Conservation (phyloP, 2,797 vertebrate genomes). For the Hydrocynus forskahlii region DNA sequence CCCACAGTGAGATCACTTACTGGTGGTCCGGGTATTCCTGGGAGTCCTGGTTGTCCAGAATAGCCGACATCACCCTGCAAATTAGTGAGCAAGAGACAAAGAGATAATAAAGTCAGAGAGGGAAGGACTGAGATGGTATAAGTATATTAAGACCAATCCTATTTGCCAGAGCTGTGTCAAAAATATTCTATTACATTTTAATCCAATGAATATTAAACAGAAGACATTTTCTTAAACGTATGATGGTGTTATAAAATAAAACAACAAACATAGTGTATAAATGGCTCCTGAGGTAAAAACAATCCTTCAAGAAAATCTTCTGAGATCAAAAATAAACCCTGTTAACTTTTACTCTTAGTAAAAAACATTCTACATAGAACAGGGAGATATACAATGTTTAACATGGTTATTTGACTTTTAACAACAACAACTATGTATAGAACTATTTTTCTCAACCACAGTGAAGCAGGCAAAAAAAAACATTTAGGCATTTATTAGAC, state of each 20-base stretch:
- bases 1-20: conserved; percentile 70
- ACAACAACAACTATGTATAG: too few relatives aligned
- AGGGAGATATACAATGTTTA: too few relatives aligned
- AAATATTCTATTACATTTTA: not conserved
- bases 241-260: not conserved
- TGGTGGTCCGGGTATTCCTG: conserved; percentile 75
- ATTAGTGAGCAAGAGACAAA: conserved; percentile 34
- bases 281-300: too few relatives aligned
- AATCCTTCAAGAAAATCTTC: too few relatives aligned
- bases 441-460: too few relatives aligned
- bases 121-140: not conserved
- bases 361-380: too few relatives aligned
- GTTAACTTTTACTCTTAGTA: not conserved
- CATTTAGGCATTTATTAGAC: too few relatives aligned
- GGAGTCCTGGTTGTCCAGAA: conserved; percentile 76
- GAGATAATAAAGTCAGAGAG: not conserved
- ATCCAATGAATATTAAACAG: not conserved
- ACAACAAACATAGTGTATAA: too few relatives aligned
- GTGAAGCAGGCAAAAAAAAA: too few relatives aligned
- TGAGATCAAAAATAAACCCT: not conserved
- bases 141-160: not conserved
- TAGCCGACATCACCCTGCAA: conserved; percentile 84
- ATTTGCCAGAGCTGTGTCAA: not conserved
- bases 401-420: too few relatives aligned
- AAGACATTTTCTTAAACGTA: not conserved